Conservation (phyloP, 2,113 vertebrate genomes). For the Illadopsis cleaveri region DNA sequence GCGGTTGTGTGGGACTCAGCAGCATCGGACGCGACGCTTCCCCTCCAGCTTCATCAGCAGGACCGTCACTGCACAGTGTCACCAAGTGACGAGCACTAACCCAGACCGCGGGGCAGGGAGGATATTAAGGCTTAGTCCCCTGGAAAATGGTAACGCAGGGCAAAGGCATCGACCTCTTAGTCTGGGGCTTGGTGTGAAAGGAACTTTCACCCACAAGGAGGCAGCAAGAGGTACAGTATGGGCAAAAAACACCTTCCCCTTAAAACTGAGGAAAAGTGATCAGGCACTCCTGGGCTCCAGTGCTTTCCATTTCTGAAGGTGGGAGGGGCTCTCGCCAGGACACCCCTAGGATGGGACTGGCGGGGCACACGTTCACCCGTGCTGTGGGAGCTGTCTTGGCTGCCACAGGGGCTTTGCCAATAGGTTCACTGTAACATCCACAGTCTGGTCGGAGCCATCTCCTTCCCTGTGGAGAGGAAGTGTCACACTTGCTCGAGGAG, state of each 20-base stretch:
- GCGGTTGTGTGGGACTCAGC: not conserved
- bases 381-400: not conserved
- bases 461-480: not conserved
- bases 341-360: not conserved
- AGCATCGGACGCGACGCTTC: not conserved
- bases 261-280: constrained; percentile 63
- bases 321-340: not conserved
- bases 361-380: accelerated
- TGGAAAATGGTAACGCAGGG: constrained; percentile 18
- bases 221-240: constrained; percentile 57
- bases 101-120: constrained; percentile 23
- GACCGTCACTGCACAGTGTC: not conserved
- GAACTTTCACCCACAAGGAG: constrained; percentile 57
- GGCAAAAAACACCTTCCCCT: constrained; percentile 60
- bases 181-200: constrained; percentile 31
- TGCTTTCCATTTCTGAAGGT: not conserved
- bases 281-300: constrained; percentile 56
- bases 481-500: not conserved
- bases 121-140: constrained; percentile 73
- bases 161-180: constrained; percentile 45
- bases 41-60: not conserved
- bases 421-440: constrained; percentile 8
- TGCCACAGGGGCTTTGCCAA: not conserved
- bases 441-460: not conserved
- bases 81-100: constrained; percentile 9